These are phyloP conservation scores for Pseudomugil gertrudae DNA, from an alignment of 2,797 vertebrate species.

Conservation along the genomic window DNA sequence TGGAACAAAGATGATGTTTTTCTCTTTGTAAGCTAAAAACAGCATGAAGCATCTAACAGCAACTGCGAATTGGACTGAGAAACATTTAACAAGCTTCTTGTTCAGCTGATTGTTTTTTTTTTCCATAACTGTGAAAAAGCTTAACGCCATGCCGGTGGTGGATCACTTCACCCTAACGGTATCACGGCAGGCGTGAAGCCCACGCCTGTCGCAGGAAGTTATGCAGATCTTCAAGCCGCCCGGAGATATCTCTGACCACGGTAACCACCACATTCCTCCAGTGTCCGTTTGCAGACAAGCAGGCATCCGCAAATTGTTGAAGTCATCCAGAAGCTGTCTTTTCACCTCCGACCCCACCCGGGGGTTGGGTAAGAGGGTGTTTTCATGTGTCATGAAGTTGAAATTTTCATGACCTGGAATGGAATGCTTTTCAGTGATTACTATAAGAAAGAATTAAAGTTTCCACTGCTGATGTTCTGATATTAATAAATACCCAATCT, in stretches of 20 bases:
- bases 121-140: conserved; percentile 12
- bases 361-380: conserved; percentile 14
- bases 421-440: not conserved
- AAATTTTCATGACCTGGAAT: conserved; percentile 6
- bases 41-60: conserved; percentile 33
- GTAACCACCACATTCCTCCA: conserved; percentile 59
- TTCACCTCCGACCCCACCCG: conserved; percentile 60
- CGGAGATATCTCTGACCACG: conserved; percentile 40
- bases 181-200: conserved; percentile 17
- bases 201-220: conserved; percentile 23
- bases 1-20: conserved; percentile 61
- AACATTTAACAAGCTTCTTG: conserved; percentile 20
- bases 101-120: not conserved
- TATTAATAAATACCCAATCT: not conserved
- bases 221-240: conserved; percentile 49
- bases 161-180: not conserved
- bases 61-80: conserved; percentile 22
- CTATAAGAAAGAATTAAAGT: not conserved
- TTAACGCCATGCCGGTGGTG: conserved; percentile 6
- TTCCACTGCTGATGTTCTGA: not conserved
- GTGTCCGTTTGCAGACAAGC: conserved; percentile 18
- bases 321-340: conserved; percentile 39
- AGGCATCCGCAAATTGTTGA: conserved; percentile 28
- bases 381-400: conserved; percentile 12
- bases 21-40: conserved; percentile 39